Evolutionary conservation across 2,797 vertebrate species (phyloP).

Genomic region (Chelmon rostratus): DNA sequence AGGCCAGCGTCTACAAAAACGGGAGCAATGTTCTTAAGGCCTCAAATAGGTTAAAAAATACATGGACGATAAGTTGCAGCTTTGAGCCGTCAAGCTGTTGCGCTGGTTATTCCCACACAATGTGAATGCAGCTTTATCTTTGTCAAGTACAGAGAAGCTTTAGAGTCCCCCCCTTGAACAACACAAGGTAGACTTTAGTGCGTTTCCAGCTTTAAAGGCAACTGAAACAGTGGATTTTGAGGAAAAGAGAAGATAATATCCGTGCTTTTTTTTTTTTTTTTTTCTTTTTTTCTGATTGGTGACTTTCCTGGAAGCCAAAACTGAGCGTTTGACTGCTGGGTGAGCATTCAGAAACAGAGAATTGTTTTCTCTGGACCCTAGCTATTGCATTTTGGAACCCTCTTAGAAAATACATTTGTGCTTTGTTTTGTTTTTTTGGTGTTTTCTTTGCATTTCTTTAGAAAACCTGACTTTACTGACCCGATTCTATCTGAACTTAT

Average conservation of each 20-base stretch:
- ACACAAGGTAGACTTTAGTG: constrained; percentile 5
- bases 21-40: background rate
- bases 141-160: constrained; percentile 20
- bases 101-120: constrained; percentile 19
- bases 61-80: background rate
- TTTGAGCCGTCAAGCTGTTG: constrained; percentile 35
- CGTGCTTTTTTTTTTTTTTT: constrained; percentile 5
- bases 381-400: constrained; percentile 29
- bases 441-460: background rate
- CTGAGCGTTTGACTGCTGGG: constrained; percentile 27
- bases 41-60: constrained; percentile 41
- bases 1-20: background rate
- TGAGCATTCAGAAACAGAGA: constrained; percentile 37
- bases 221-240: constrained; percentile 1
- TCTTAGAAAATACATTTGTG: constrained; percentile 7
- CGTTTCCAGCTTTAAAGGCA: constrained; percentile 32
- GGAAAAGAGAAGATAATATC: background rate
- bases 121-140: constrained; percentile 13
- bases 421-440: background rate
- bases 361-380: constrained; percentile 23
- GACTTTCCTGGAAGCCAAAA: constrained; percentile 27
- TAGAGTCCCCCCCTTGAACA: constrained; percentile 27
- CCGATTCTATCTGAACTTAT: constrained; percentile 27
- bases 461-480: background rate
- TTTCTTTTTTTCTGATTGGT: constrained; percentile 2